These are phyloP conservation scores for Alcis repandata DNA, from an alignment of 2,888 invertebrate species.

Conservation along the genomic window DNA sequence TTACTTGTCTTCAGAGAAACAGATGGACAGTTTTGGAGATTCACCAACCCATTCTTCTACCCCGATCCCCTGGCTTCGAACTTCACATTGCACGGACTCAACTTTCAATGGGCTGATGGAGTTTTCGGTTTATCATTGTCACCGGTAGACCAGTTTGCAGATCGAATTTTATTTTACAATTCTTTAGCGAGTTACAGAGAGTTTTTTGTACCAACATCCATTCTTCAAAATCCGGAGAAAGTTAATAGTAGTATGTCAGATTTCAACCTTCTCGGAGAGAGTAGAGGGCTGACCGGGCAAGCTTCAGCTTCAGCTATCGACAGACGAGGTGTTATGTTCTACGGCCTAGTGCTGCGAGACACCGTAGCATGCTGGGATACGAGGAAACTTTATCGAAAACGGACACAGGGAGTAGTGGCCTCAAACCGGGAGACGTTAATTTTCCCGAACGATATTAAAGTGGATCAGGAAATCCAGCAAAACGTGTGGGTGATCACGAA, in stretches of 20 bases:
- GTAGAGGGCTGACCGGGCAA: conserved; percentile 88
- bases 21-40: conserved; percentile 88
- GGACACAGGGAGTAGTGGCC: conserved; percentile 88
- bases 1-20: conserved; percentile 88
- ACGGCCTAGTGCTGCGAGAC: conserved; percentile 91
- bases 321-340: conserved; percentile 91
- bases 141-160: conserved; percentile 80
- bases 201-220: conserved; percentile 90
- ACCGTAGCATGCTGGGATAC: conserved; percentile 94
- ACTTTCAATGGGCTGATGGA: conserved; percentile 94
- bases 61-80: conserved; percentile 91
- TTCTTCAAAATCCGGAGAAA: conserved; percentile 87
- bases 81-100: conserved; percentile 90
- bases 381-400: conserved; percentile 88
- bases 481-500: conserved; percentile 93
- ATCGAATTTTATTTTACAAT: conserved; percentile 91
- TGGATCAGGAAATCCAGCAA: conserved; percentile 90
- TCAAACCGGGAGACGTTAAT: conserved; percentile 88
- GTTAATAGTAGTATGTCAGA: conserved; percentile 68
- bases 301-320: conserved; percentile 92
- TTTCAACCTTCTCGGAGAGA: conserved; percentile 75
- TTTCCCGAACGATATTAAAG: conserved; percentile 93
- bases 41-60: conserved; percentile 89
- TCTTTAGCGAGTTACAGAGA: conserved; percentile 94
- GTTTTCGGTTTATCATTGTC: conserved; percentile 91